A percentile compares a stretch with the other conserved stretches of the same genome.
Evolutionary conservation across 1,140 invertebrate genomes (phyloP).

Genomic region (Achatina immaculata): DNA sequence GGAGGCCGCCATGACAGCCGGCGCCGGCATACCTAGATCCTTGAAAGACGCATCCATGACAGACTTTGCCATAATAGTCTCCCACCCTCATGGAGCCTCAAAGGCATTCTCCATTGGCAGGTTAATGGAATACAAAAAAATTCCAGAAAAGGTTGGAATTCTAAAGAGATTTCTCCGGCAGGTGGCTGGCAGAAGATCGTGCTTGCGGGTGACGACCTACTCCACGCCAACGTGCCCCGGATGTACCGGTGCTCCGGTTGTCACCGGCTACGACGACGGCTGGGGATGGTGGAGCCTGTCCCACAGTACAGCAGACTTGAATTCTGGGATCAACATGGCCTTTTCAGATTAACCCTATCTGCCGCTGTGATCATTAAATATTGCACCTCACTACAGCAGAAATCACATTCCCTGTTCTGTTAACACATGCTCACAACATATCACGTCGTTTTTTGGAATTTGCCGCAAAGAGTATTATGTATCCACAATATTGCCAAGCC

Average conservation of each 20-base stretch:
- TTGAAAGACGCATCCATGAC: constrained; percentile 23
- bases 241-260: constrained; percentile 29
- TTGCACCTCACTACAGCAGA: no score
- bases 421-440: no score
- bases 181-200: constrained; percentile 3
- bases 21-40: constrained; percentile 12
- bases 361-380: no score
- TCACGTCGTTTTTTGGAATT: no score
- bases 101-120: constrained; percentile 27
- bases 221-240: constrained; percentile 22
- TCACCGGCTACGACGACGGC: constrained; percentile 34
- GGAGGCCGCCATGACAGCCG: neutral
- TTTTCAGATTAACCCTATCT: constrained; percentile 29
- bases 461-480: no score
- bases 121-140: constrained; percentile 26
- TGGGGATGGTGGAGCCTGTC: constrained; percentile 21
- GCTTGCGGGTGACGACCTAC: neutral
- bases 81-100: constrained; percentile 22
- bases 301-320: constrained; percentile 31
- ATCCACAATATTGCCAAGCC: no score
- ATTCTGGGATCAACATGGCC: constrained; percentile 12
- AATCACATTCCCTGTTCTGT: no score
- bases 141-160: constrained; percentile 7
- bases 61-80: constrained; percentile 26
- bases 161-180: constrained; percentile 17